Base-by-base conservation (phyloP, 2,888 invertebrate species). In the Zelleria hepariella region DNA sequence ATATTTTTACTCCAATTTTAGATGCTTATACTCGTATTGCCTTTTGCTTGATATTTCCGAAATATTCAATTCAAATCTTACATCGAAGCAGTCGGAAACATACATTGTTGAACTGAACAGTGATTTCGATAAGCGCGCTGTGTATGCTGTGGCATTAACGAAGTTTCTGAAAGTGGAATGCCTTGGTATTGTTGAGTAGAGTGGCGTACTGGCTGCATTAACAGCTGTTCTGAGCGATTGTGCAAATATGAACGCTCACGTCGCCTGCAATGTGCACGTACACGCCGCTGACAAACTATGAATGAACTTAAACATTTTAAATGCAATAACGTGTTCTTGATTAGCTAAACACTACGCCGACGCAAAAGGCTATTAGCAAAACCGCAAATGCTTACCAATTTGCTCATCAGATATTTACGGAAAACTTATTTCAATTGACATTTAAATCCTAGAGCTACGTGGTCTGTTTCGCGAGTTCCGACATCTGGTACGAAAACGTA, bases 101-200 rank as follows among this genome's bases (percentile, higher is more conserved):
- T 10, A 20, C 21, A 20, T 51, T 51, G 21, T 49, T 18, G 23
- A 51, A 15, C 15, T 10, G 32, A 42, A 15, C 32, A 10, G 32
- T 15, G 32, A 42, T 15, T 42, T 42, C 32, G 32, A 15, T 42
- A 42, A 42, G 32, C 15, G 32, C 15, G 32, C 15, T 10, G 15
- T 15, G 32, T 15, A 15, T 42, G 32, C 32, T 10, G 60, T 62
- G 68, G 68, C 70, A 69, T 74, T 73, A 77, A 73, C 74, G 67
- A 70, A 65, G 71, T 72, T 71, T 69, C 81, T 76, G 79, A 86
- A 86, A 86, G 86, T 85, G 76, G 86, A 81, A 84, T 82, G 73
- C 87, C 86, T 87, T 87, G 86, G 79, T 83, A 77, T 77, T 75
- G 80, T 80, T 77, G 74, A 72, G 72, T 78, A 74, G 74, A 70